These are phyloP conservation scores for Rhinopomastus cyanomelas DNA, from an alignment of 2,113 vertebrate genomes.

Conservation along the genomic window DNA sequence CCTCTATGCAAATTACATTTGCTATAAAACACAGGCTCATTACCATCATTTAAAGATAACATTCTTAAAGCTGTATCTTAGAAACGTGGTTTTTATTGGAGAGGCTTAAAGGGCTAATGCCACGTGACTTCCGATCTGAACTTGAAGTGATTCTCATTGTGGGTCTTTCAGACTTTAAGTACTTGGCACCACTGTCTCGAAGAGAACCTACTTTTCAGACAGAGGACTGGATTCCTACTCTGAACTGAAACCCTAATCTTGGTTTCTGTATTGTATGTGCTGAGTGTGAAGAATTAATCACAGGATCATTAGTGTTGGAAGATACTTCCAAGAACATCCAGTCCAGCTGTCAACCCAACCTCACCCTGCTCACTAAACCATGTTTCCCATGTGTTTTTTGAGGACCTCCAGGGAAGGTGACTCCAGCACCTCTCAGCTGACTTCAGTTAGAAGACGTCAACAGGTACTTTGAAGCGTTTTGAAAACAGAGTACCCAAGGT, in stretches of 20 bases:
- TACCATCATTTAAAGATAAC: background rate
- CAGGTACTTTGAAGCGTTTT: background rate
- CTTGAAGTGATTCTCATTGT: background rate
- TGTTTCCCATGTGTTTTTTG: too few relatives aligned
- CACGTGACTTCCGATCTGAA: background rate
- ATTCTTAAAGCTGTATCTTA: background rate
- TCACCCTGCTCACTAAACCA: too few relatives aligned
- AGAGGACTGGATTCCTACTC: background rate
- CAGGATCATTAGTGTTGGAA: too few relatives aligned
- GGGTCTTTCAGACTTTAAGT: background rate
- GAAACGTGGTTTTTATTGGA: background rate
- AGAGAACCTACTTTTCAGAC: background rate
- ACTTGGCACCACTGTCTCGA: background rate
- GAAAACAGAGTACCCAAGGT: background rate
- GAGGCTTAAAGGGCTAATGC: background rate
- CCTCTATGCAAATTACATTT: background rate
- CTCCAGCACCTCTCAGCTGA: too few relatives aligned
- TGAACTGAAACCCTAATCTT: background rate
- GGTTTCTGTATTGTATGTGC: background rate
- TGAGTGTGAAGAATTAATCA: background rate
- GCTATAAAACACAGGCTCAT: background rate
- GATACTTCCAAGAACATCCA: too few relatives aligned
- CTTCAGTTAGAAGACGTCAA: background rate
- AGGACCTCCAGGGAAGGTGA: too few relatives aligned
- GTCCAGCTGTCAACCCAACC: too few relatives aligned